Percentiles rank a stretch among this genome's conserved stretches.
Conservation (phyloP, 1,140 invertebrate genomes). For the Plectrocnemia conspersa region DNA sequence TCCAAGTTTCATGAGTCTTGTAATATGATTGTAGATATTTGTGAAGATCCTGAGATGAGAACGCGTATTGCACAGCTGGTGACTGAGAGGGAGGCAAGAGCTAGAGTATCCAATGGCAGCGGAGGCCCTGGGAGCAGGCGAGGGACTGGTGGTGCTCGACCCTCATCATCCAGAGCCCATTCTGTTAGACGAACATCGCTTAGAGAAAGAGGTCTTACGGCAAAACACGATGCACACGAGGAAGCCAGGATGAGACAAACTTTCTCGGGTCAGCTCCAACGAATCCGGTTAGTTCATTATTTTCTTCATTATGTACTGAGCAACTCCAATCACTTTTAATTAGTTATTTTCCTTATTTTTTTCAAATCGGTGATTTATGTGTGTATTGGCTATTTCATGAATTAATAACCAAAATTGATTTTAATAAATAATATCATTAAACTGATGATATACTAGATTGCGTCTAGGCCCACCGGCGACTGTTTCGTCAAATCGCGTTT, state of each 20-base stretch:
- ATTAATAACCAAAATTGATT: no score
- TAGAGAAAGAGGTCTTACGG: slow-evolving; percentile 86
- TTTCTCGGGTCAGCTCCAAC: slow-evolving; percentile 38
- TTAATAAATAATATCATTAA: no score
- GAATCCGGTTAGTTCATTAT: slow-evolving; percentile 19
- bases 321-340: no score
- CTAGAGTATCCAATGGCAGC: slow-evolving; percentile 59
- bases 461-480: no score
- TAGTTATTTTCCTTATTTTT: no score
- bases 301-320: no score
- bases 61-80: slow-evolving; percentile 84
- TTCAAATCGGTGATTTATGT: no score
- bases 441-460: no score
- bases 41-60: slow-evolving; percentile 90
- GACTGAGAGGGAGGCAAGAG: slow-evolving; percentile 79
- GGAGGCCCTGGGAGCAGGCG: slow-evolving; percentile 29
- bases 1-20: no score
- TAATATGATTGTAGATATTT: slow-evolving; percentile 90
- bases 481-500: no score
- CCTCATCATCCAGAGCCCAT: slow-evolving; percentile 58
- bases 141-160: slow-evolving; percentile 11
- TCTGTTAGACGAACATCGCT: slow-evolving; percentile 92
- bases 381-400: no score
- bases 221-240: slow-evolving; percentile 92
- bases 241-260: slow-evolving; percentile 71